phyloP scores from a whole-genome alignment of 2,797 vertebrate species.

The Dryobates pubescens region DNA sequence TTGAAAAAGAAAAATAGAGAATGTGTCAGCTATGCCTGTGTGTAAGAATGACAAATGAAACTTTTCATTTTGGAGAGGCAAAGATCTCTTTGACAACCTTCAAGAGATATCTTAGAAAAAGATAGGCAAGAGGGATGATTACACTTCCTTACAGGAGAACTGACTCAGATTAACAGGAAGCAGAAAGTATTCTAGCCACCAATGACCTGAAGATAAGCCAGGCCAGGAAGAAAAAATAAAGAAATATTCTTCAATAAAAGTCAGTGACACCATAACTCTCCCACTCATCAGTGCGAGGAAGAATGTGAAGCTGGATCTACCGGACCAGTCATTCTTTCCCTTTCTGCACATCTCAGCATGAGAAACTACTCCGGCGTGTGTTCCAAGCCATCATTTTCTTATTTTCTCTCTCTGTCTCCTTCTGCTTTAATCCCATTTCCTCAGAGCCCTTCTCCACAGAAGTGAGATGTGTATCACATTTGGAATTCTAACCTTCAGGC shows the following conservation, averaged over 20 bases:
- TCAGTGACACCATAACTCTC: neutral
- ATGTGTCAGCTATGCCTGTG: neutral
- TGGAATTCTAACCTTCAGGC: slow-evolving; percentile 32
- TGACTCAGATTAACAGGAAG: neutral
- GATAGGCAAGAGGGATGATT: neutral
- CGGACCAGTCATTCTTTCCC: slow-evolving; percentile 18
- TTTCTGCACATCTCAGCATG: slow-evolving; percentile 7
- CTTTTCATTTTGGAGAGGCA: neutral
- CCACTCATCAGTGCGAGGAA: neutral
- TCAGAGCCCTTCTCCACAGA: slow-evolving; percentile 7
- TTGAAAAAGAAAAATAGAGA: neutral
- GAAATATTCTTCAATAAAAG: neutral
- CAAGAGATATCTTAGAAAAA: neutral
- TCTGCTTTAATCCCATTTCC: neutral
- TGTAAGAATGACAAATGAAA: neutral
- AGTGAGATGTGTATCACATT: neutral
- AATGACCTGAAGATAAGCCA: neutral
- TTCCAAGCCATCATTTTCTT: slow-evolving; percentile 1
- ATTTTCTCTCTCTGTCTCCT: slow-evolving; percentile 12
- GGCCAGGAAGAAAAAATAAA: neutral
- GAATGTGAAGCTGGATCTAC: neutral
- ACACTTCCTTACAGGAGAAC: neutral
- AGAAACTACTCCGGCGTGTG: neutral
- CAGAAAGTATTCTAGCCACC: neutral
- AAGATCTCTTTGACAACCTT: neutral